Evolutionary conservation across 2,888 invertebrate genomes (phyloP).

Genomic region (Auanema sp.): DNA sequence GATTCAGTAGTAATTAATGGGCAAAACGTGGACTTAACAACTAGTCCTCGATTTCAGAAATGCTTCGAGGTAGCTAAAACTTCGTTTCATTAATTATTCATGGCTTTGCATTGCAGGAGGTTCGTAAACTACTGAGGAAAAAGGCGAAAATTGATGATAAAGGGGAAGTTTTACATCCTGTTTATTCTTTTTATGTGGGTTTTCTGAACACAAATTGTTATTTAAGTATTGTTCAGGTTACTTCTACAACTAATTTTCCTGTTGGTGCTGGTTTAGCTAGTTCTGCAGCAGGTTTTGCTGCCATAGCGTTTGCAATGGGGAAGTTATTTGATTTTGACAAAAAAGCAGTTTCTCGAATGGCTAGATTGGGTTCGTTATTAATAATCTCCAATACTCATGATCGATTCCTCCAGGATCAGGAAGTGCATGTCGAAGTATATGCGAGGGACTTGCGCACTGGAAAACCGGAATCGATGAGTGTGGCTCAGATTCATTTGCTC

Average conservation of each 20-base stretch:
- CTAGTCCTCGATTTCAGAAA: slow-evolving; percentile 37
- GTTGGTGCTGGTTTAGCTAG: slow-evolving; percentile 97
- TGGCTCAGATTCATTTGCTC: slow-evolving; percentile 73
- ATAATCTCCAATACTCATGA: not conserved
- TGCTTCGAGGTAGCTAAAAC: slow-evolving; percentile 41
- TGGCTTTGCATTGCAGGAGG: slow-evolving; percentile 20
- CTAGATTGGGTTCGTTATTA: slow-evolving; percentile 26
- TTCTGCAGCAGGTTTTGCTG: slow-evolving; percentile 94
- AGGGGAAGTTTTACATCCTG: not conserved
- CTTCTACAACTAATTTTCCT: slow-evolving; percentile 88
- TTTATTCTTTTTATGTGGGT: not conserved
- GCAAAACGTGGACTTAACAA: slow-evolving; percentile 20
- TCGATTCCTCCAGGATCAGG: slow-evolving; percentile 74
- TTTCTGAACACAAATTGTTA: slow-evolving; percentile 15
- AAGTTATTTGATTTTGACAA: slow-evolving; percentile 45
- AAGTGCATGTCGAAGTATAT: slow-evolving; percentile 90
- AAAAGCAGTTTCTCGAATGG: slow-evolving; percentile 48
- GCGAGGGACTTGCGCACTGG: slow-evolving; percentile 95
- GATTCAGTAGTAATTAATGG: slow-evolving; percentile 47
- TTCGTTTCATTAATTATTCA: not conserved
- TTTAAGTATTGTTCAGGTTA: slow-evolving; percentile 26
- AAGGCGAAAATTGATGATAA: slow-evolving; percentile 14
- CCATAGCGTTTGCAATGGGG: slow-evolving; percentile 58
- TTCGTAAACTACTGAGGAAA: slow-evolving; percentile 26
- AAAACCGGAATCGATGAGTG: slow-evolving; percentile 72